These are phyloP conservation scores for Aplysia californica DNA, from an alignment of 1,140 invertebrate species.

Conservation along the genomic window DNA sequence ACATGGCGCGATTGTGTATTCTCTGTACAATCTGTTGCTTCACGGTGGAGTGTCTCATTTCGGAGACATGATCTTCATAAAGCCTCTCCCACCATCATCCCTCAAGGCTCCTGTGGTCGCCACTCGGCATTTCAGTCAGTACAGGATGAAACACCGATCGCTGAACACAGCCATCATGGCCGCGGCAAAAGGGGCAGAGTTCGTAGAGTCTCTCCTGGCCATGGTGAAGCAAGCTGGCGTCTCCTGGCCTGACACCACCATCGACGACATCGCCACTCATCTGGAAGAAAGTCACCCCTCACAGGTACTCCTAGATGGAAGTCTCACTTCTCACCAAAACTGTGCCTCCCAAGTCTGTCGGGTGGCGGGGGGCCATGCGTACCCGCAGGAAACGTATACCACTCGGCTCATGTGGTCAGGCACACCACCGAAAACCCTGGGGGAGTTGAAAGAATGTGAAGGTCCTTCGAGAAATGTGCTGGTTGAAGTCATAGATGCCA, in stretches of 20 bases:
- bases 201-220: constrained; percentile 10
- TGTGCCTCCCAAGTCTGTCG: neutral
- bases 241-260: neutral
- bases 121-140: constrained; percentile 12
- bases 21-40: constrained; percentile 6
- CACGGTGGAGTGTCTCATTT: constrained; percentile 17
- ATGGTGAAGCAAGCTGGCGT: neutral
- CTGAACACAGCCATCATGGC: constrained; percentile 18
- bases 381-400: constrained; percentile 9
- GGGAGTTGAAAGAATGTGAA: neutral
- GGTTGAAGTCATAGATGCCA: neutral
- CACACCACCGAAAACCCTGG: neutral
- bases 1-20: constrained; percentile 10
- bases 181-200: constrained; percentile 1
- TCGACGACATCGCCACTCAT: constrained; percentile 24
- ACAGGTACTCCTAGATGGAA: constrained; percentile 6
- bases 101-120: neutral
- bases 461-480: constrained; percentile 15
- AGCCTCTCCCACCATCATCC: neutral
- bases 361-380: constrained; percentile 3
- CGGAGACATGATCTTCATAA: constrained; percentile 13
- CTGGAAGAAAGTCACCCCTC: neutral
- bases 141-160: constrained; percentile 3
- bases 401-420: constrained; percentile 8
- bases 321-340: constrained; percentile 11